Evolutionary conservation across 2,113 vertebrate species (phyloP), one percentile per base, ranked within the genome.

Genomic region (Otocyon megalotis): DNA sequence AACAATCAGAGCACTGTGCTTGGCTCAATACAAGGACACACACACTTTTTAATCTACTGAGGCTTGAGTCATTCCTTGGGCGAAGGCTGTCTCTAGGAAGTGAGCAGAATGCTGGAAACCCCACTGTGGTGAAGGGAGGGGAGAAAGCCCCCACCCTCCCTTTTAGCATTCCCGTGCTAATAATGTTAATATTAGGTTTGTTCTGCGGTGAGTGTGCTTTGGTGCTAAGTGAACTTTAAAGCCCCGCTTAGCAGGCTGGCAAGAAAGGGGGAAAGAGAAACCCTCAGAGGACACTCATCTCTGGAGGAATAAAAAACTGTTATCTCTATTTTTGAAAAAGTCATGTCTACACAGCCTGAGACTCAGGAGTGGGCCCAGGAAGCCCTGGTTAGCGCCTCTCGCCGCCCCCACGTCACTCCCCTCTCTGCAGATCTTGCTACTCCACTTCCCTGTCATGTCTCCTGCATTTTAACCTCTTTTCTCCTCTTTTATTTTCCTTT

Each of bases 361-460:
- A 24, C 30, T 35, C 16, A 1, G 24, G 3, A 65, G 24, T 7
- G 3, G 53, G 60, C 37, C 3, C 16, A 8, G 24, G 12, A 9
- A 16, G 5, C 5, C 3, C 35, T 20, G 19, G 17, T 43, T 1
- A 62, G 35, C 32, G 3, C 11, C 30, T 13, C 30, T 9, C 35
- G 30, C 50, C 43, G 1, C 37, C 17, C 12, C 3, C 32, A 7
- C 56, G 0, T 11, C 0, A 0, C 1, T 2, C 17, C 3, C 30
- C 7, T 62, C n/a, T 50, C 22, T 26, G 53, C 22, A 19, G 15
- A 20, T 4, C 1, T 37, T 16, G 2, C 67, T 32, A 0, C 6
- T 63, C 48, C 9, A 20, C 20, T 35, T 43, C 11, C 15, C 1
- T 56, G 14, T 28, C 12, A 15, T 0, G 0, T 16, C 19, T 32